Evolutionary conservation across 2,113 vertebrate genomes (phyloP), one percentile per base, ranked within the genome.

Genomic region (Todiramphus chloris): DNA sequence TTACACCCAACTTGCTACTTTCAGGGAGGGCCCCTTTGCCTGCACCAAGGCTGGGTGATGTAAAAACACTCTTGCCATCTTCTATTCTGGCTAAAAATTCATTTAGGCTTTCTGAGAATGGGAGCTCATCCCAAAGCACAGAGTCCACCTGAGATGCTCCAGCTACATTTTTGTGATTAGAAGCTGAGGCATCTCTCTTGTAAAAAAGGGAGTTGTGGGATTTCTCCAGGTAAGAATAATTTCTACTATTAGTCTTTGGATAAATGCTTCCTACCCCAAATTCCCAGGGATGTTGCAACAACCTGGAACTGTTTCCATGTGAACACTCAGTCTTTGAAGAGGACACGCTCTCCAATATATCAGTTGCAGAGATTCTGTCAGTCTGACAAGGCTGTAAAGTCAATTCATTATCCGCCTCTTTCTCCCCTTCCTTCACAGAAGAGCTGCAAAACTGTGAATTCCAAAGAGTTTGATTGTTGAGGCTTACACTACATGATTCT

Each of bases 91-190:
- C 97, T 93, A 98, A 96, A 96, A 98, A 97, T 41, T 98, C 96
- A 86, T 96, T 94, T 19, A 98, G 94, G 86, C 98, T 98, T 97
- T 98, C 98, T 21, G 98, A 98, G 67, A 98, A 96, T 3, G 97
- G 98, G 23, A 98, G 90, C 10, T 98, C 98, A 88, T 98, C 98
- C 98, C 98, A 98, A 75, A 96, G 63, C 68, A 83, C 0, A 5
- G 93, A 62, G 28, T 94, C 96, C 9, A 33, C 48, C 81, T 79
- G 91, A 87, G 92, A 93, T n/a, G 11, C 58, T 85, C 17, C 51
- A 77, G 66, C 59, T 93, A 31, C 41, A 10, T 51, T 87, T 82
- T 78, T 0, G 0, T 14, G 59, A 85, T 83, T 59, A 69, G 79
- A 46, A 64, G 83, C 63, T 28, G 77, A 94, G 37, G 20, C 43